Evolutionary conservation across 1,140 invertebrate genomes (phyloP), one percentile per base, ranked within the genome.

Genomic region (Drosophila dunni): DNA sequence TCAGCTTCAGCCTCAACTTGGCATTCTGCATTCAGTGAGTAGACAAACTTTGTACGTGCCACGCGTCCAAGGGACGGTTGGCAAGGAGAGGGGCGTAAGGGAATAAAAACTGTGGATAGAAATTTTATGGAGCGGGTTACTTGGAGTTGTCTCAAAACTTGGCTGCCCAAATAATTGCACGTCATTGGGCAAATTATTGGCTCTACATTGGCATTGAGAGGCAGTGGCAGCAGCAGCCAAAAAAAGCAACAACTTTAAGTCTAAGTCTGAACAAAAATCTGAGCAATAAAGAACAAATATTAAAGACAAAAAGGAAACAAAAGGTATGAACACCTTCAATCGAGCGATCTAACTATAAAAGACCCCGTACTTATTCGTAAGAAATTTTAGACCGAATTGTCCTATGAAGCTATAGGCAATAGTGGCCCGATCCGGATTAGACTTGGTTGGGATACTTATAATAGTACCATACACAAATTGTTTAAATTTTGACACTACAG

Each of bases 41-140:
- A 89, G 84, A 83, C 83, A 88, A 88, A 88, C 79, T 88, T 88
- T 88, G 68, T 88, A 88, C 84, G 83, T 88, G 83, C 83, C 63
- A 75, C 73, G 77, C 84, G 77, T 62, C 46, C 54, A 17, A 33
- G 15, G 17, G 34, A 5, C 24, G 24, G 24, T 4, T 29, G 24
- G 3, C 5, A 2, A 6, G 24, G 24, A 0, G 24, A 6, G 24
- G 24, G 24, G 24, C 24, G 24, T 3, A 5, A 29, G 24, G 24
- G 24, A 29, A 29, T 29, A 29, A 29, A 29, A 29, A 29, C 24
- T 29, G 24, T 29, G 24, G 0, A 29, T 29, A 29, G 24, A 29
- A 29, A 5, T 29, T 29, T 29, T 29, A 7, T 36, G 11, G 3
- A 24, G 20, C 2, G 36, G 72, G 46, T 9, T n/a, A 8, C 48